These are phyloP conservation scores for Virgularia gustaviana DNA, from an alignment of 92 coral and sea anemone genomes.

Conservation along the genomic window DNA sequence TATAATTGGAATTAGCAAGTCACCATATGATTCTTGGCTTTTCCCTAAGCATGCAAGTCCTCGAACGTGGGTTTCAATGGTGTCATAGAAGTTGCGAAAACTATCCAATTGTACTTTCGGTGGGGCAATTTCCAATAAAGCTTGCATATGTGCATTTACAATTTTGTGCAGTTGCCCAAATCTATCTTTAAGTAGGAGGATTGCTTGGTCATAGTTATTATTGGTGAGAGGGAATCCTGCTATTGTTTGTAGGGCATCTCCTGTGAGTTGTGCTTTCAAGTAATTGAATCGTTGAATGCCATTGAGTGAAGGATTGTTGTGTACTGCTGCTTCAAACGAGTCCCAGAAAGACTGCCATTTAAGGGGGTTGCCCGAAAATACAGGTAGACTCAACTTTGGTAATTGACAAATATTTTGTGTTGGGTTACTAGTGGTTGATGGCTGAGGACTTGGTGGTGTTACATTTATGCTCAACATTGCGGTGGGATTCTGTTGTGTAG, in stretches of 20 bases:
- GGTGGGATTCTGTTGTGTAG: too few species aligned
- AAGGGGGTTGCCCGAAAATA: conserved; percentile 31
- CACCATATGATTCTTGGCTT: too few species aligned
- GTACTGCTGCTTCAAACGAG: conserved; percentile 33
- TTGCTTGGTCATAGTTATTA: conserved; percentile 23
- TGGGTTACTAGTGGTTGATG: too few species aligned
- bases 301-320: conserved; percentile 13
- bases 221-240: conserved; percentile 30
- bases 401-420: too few species aligned
- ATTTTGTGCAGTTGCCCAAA: conserved; percentile 32
- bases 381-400: conserved; percentile 37
- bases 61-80: too few species aligned
- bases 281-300: conserved; percentile 35
- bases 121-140: conserved; percentile 7
- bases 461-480: too few species aligned
- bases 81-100: conserved; percentile 28
- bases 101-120: conserved; percentile 10
- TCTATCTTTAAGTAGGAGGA: conserved; percentile 15
- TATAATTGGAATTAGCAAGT: too few species aligned
- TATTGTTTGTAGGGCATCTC: conserved; percentile 32
- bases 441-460: too few species aligned
- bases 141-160: conserved; percentile 29
- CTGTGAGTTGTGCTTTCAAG: conserved; percentile 31
- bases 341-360: conserved; percentile 46
- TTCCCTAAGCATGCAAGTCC: too few species aligned